Conservation (phyloP, 30 jellyfish, hydroid and myxozoan genomes). For the Catostylus mosaicus region DNA sequence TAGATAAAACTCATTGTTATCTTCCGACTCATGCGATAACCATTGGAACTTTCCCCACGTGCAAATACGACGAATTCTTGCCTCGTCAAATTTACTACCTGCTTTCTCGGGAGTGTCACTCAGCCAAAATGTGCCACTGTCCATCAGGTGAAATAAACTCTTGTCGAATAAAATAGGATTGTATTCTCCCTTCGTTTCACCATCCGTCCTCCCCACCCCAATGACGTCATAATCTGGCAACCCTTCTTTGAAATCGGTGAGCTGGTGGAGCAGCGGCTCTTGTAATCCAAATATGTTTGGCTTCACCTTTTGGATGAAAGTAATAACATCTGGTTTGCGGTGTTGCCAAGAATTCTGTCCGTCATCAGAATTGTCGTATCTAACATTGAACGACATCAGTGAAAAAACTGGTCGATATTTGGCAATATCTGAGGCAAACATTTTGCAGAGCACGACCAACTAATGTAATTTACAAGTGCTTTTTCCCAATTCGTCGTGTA, state of each 20-base stretch:
- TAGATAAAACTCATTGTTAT: background rate
- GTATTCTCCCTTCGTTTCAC: constrained; percentile 24
- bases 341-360: constrained; percentile 30
- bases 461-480: no score
- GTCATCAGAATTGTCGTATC: constrained; percentile 28
- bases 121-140: constrained; percentile 39
- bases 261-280: constrained; percentile 30
- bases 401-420: background rate
- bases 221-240: constrained; percentile 3
- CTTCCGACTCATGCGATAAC: background rate
- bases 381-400: constrained; percentile 22
- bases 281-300: constrained; percentile 28
- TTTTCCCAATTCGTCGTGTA: no score
- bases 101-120: constrained; percentile 16
- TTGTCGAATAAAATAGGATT: constrained; percentile 37
- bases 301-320: constrained; percentile 7
- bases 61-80: constrained; percentile 27
- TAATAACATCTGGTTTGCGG: constrained; percentile 14
- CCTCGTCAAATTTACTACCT: constrained; percentile 34
- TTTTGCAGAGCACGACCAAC: no score
- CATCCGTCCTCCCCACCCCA: constrained; percentile 34
- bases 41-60: constrained; percentile 35
- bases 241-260: constrained; percentile 19
- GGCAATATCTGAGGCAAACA: constrained; percentile 21
- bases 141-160: background rate